Conservation (phyloP, 1,140 invertebrate species). For the Zaprionus davidi region DNA sequence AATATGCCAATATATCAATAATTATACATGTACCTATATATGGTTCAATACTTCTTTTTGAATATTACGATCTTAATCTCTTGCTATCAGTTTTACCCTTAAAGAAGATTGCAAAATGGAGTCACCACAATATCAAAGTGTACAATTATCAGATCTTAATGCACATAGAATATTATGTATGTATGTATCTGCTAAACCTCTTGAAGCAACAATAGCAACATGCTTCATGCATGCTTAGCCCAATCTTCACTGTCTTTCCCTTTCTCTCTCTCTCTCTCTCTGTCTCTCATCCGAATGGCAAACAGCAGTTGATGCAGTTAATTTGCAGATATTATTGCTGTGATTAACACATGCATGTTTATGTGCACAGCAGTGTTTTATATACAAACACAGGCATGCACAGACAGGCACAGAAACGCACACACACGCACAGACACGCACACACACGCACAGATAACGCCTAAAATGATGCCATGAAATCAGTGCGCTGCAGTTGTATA, state of each 20-base stretch:
- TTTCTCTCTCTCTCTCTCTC: background rate
- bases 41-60: too few species aligned
- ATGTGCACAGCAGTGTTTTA: constrained; percentile 70
- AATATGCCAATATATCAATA: too few species aligned
- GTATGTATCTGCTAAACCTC: background rate
- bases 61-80: too few species aligned
- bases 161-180: too few species aligned
- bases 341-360: constrained; percentile 82
- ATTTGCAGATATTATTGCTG: constrained; percentile 81
- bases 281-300: constrained; percentile 1
- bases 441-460: constrained; percentile 38
- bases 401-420: background rate
- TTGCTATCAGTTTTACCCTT: too few species aligned
- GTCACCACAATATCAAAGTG: too few species aligned
- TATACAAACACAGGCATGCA: constrained; percentile 59
- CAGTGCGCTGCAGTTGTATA: constrained; percentile 59
- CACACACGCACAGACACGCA: constrained; percentile 44
- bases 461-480: constrained; percentile 51
- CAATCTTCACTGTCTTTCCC: background rate
- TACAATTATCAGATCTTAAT: too few species aligned
- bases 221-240: background rate
- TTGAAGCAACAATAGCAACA: background rate
- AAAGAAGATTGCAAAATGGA: too few species aligned
- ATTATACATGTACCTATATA: too few species aligned
- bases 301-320: constrained; percentile 64